Percentiles rank a stretch among this genome's conserved stretches.
Evolutionary conservation across 2,797 vertebrate species (phyloP).

Genomic region (Poeciliopsis paucimaculata): DNA sequence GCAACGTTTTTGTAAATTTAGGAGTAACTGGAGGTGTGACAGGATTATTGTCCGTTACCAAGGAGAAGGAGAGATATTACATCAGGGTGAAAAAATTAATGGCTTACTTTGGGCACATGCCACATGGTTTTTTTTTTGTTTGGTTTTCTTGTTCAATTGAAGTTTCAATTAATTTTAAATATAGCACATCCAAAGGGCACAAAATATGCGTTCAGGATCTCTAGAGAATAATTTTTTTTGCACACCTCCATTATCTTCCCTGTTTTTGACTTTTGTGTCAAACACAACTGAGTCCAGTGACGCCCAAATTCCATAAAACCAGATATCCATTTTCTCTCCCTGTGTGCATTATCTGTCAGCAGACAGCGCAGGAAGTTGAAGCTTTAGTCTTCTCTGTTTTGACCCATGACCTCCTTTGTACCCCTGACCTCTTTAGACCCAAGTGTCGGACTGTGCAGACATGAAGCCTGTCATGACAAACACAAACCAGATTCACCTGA

Average conservation of each 20-base stretch:
- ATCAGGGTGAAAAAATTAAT: constrained; percentile 37
- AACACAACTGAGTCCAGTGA: constrained; percentile 15
- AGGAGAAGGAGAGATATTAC: constrained; percentile 32
- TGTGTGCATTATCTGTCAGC: constrained; percentile 43
- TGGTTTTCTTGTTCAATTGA: neutral
- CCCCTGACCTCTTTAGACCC: constrained; percentile 50
- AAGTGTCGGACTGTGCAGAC: constrained; percentile 60
- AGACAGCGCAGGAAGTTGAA: constrained; percentile 73
- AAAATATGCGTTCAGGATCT: constrained; percentile 24
- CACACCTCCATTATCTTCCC: constrained; percentile 48
- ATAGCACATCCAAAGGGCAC: constrained; percentile 3
- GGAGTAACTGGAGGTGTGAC: constrained; percentile 26
- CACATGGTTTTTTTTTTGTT: neutral
- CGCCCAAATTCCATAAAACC: constrained; percentile 58
- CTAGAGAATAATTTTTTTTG: constrained; percentile 1
- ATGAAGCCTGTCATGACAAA: constrained; percentile 68
- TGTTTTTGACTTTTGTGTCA: constrained; percentile 51
- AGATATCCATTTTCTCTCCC: constrained; percentile 44
- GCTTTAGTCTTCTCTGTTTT: constrained; percentile 56
- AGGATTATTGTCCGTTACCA: constrained; percentile 28
- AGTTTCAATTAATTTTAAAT: constrained; percentile 30
- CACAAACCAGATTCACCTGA: constrained; percentile 67
- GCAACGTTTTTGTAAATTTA: constrained; percentile 23
- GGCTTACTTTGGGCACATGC: constrained; percentile 5
- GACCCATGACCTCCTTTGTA: constrained; percentile 66